These are phyloP conservation scores for Eudemis profundana DNA, from an alignment of 2,888 invertebrate species.

Conservation along the genomic window DNA sequence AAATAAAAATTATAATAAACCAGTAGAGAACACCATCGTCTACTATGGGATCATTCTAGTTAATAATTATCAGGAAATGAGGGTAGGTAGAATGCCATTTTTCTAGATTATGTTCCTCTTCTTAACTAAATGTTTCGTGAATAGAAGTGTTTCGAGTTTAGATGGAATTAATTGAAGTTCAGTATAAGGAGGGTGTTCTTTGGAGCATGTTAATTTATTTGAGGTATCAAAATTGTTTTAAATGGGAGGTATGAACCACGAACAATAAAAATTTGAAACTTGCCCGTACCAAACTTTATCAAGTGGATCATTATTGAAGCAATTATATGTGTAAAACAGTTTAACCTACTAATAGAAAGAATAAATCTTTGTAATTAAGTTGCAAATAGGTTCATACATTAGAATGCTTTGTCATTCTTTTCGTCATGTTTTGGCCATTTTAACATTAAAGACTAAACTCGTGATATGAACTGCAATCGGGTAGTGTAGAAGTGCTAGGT, in stretches of 20 bases:
- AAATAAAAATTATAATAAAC: neutral
- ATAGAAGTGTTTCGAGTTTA: conserved; percentile 26
- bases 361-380: neutral
- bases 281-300: conserved; percentile 1
- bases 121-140: conserved; percentile 3
- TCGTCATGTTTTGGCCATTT: neutral
- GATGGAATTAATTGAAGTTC: conserved; percentile 32
- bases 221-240: conserved; percentile 27
- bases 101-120: neutral
- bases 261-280: conserved; percentile 21
- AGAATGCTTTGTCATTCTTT: neutral
- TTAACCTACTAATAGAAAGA: conserved; percentile 18
- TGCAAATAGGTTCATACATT: conserved; percentile 1
- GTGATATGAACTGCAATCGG: neutral
- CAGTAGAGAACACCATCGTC: neutral
- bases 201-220: conserved; percentile 38
- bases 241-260: conserved; percentile 22
- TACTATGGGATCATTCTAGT: neutral
- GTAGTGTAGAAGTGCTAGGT: conserved; percentile 3
- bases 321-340: conserved; percentile 14
- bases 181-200: conserved; percentile 32
- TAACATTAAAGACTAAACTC: neutral
- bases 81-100: conserved; percentile 29
- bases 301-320: conserved; percentile 9
- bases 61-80: conserved; percentile 1